Evolutionary conservation across 2,797 vertebrate genomes (phyloP).

Genomic region (Myotis vivesi): DNA sequence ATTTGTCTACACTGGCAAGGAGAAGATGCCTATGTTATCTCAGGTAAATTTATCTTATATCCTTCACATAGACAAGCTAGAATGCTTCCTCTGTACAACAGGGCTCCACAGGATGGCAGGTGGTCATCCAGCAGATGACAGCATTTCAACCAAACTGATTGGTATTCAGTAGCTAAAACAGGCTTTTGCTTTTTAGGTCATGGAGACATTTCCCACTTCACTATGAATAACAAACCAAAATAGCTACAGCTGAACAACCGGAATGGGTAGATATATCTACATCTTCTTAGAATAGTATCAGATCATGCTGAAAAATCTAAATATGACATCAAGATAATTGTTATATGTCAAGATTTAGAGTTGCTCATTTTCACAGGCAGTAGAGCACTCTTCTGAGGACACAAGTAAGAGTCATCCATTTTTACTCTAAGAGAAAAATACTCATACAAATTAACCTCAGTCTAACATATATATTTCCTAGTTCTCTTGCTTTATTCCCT

Average conservation of each 20-base stretch:
- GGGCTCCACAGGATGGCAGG: background rate
- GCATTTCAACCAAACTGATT: background rate
- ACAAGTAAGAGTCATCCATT: background rate
- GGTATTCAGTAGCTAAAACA: background rate
- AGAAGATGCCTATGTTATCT: background rate
- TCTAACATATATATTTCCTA: background rate
- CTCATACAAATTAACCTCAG: background rate
- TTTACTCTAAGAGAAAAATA: background rate
- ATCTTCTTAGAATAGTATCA: background rate
- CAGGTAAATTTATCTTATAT: background rate
- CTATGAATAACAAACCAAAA: background rate
- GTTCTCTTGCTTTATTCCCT: background rate
- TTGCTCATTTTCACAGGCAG: background rate
- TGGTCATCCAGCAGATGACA: background rate
- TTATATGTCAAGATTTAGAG: background rate
- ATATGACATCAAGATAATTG: background rate
- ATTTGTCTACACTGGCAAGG: background rate
- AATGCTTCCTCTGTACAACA: background rate
- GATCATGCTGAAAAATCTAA: background rate
- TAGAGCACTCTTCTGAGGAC: background rate
- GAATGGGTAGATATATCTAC: background rate
- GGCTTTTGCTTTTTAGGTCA: conserved; percentile 19
- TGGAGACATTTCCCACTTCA: background rate
- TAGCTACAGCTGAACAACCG: background rate
- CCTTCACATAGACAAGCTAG: background rate